These are phyloP conservation scores for Anadara kagoshimensis DNA, from an alignment of 1,140 invertebrate species.

Conservation along the genomic window DNA sequence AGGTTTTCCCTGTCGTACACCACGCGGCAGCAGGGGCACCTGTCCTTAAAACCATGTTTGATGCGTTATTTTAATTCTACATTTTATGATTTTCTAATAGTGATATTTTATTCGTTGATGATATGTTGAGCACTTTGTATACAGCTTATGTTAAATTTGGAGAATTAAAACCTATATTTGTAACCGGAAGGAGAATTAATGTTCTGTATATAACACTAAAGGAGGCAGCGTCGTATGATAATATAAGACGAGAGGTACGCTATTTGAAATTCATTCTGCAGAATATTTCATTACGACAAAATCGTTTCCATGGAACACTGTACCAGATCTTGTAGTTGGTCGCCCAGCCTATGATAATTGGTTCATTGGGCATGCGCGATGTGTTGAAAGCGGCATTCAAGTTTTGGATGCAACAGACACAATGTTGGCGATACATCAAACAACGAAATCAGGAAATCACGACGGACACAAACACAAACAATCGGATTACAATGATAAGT, in stretches of 20 bases:
- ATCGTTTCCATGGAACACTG: constrained; percentile 35
- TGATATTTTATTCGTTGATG: constrained; percentile 52
- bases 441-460: constrained; percentile 30
- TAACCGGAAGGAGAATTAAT: constrained; percentile 51
- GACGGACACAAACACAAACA: constrained; percentile 27
- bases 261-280: constrained; percentile 40
- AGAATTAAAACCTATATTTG: constrained; percentile 32
- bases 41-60: constrained; percentile 56
- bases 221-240: constrained; percentile 38
- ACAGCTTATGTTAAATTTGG: constrained; percentile 15
- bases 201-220: constrained; percentile 34
- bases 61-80: constrained; percentile 38
- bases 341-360: constrained; percentile 47
- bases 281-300: constrained; percentile 42
- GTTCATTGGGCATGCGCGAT: constrained; percentile 33
- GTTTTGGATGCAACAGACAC: constrained; percentile 44
- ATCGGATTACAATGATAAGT: constrained; percentile 29
- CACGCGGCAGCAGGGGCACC: constrained; percentile 46
- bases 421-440: constrained; percentile 45
- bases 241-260: constrained; percentile 36
- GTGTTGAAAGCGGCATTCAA: neutral
- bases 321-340: constrained; percentile 40
- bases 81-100: constrained; percentile 59
- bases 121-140: constrained; percentile 43
- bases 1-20: too few species aligned